Base-by-base conservation (phyloP, 2,888 invertebrate species). In the Hyppa rectilinea region DNA sequence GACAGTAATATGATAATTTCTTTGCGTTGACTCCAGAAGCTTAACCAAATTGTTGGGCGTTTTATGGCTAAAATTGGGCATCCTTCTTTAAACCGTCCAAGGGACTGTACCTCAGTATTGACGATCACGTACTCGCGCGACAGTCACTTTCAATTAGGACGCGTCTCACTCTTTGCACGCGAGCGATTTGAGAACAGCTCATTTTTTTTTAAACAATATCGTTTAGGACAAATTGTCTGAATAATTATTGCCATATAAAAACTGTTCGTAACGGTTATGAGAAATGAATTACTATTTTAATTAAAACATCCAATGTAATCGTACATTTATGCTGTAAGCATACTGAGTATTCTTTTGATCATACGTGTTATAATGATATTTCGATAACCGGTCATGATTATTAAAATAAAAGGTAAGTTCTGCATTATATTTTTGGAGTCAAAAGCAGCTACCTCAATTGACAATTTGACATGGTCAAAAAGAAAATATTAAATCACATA, bases 341-440 rank as follows among this genome's bases (percentile, higher is more conserved):
- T 29, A 45, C 4, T 14, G n/a, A 43, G 12, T 53, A 29, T 36
- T 45, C 2, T 45, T n/a, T 2, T 52, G 26, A 14, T n/a, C 23
- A 4, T n/a, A 40, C 1, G 40, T n/a, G n/a, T n/a, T n/a, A 7
- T 10, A 40, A 47, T 26, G 5, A 17, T 38, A 43, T 43, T 29
- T 45, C 9, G 29, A n/a, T 49, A 56, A 63, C 10, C 64, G 17
- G 38, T 2, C 14, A 75, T 74, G 67, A 61, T 29, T 34, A 56
- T 26, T 7, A 49, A 50, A n/a, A 34, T 43, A 10, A 3, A 3
- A 49, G 49, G 73, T 74, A 49, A 74, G 47, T n/a, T 36, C 23
- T 10, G 0, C 4, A 4, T 45, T 23, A 2, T 6, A 43, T 40
- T 65, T 31, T 34, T 34, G 2, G 6, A 38, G 20, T 38, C 26